Base-by-base conservation (phyloP, 2,797 vertebrate species). In the Anisognathus igniventris region DNA sequence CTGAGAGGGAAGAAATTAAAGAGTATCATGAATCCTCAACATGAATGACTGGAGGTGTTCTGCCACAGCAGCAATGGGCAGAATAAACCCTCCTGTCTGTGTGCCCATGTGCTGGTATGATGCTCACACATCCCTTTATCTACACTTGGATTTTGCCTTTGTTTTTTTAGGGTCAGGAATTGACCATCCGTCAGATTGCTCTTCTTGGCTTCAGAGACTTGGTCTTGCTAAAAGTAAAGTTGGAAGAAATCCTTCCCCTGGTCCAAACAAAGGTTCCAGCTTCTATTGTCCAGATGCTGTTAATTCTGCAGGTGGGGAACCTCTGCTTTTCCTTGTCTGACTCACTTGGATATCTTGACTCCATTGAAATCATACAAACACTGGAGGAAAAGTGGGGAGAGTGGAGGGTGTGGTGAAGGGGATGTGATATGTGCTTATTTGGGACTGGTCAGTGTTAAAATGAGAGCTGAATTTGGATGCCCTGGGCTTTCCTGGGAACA, bases 141-240 rank as follows among this genome's bases (percentile, higher is more conserved):
- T 54, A 67, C 44, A 28, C 15, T n/a, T 58, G 60, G 33, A 65
- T 77, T 90, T 86, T 95, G 37, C 20, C 28, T 58, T 60, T 86
- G 42, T 24, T 70, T 66, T 95, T 28, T 86, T 91, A 99, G 99
- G 99, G 99, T 47, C 99, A 99, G 98, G 99, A 99, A 95, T 94
- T 99, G 78, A 99, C 98, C 1, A 98, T 99, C 64, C 98, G 99
- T 85, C 99, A 99, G 98, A 99, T 99, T 97, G 97, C 98, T 60
- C 98, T 99, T 78, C 97, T 99, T 80, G 99, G 98, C 86, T 99
- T 99, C 97, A 98, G 99, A 53, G 98, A 99, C 96, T 97, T 98
- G 91, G 98, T 99, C 44, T 97, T 99, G 87, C 88, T 99, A 82
- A 99, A 99, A 97, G 98, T 98, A 47, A 98, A 98, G 93, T 96